A percentile compares a stretch with the other conserved stretches of the same genome.
Evolutionary conservation across 1,140 invertebrate species (phyloP).

Genomic region (Diplogasteroides magnus): DNA sequence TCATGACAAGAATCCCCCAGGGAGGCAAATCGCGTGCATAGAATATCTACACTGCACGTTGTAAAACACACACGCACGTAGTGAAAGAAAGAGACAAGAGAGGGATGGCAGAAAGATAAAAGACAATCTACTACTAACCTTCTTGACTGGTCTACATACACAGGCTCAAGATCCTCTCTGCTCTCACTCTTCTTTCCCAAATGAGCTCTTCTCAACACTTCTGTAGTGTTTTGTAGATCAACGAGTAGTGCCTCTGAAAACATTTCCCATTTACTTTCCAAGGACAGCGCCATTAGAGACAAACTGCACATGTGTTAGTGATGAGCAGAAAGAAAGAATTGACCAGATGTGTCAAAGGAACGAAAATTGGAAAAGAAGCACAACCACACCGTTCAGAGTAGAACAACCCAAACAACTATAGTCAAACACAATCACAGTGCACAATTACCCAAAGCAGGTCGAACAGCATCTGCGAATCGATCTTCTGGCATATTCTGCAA

Average conservation of each 20-base stretch:
- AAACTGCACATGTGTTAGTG: slow-evolving; percentile 9
- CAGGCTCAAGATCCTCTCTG: slow-evolving; percentile 33
- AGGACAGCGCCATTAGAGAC: not conserved
- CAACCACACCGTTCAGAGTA: not conserved
- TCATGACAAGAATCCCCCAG: too few relatives aligned
- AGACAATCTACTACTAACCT: slow-evolving; percentile 1
- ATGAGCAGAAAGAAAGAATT: not conserved
- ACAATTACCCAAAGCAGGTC: slow-evolving; percentile 49
- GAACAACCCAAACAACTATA: not conserved
- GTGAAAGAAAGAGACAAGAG: not conserved
- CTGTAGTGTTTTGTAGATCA: slow-evolving; percentile 36
- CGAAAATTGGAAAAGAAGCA: not conserved
- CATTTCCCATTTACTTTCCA: not conserved
- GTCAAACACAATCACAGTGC: not conserved
- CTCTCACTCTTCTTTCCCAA: slow-evolving; percentile 18
- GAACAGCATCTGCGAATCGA: slow-evolving; percentile 52
- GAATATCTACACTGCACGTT: slow-evolving; percentile 3
- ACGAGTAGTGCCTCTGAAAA: slow-evolving; percentile 37
- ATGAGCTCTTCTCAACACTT: slow-evolving; percentile 31
- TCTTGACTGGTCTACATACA: slow-evolving; percentile 36
- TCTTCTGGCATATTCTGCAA: slow-evolving; percentile 35
- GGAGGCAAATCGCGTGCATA: slow-evolving; percentile 2
- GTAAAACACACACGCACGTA: not conserved
- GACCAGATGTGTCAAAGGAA: too few relatives aligned
- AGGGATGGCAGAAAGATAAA: not conserved